Conservation (phyloP, 2,113 vertebrate species). For the Nyctereutes procyonoides region DNA sequence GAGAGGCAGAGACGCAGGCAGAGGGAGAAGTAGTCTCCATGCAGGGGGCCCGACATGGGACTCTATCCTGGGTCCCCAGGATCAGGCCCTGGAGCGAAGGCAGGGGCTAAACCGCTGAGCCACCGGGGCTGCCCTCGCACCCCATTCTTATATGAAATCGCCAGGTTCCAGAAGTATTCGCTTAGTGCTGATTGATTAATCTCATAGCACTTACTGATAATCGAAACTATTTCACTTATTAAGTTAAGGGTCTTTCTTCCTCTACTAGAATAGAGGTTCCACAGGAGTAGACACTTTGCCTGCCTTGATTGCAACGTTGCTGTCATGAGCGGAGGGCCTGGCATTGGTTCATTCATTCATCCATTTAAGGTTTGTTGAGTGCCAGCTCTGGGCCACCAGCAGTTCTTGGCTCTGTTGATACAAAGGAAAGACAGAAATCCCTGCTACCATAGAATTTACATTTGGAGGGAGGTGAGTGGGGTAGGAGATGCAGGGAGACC, state of each 20-base stretch:
- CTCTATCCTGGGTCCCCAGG: no score
- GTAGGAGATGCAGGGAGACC: background rate
- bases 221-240: background rate
- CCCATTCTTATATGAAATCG: background rate
- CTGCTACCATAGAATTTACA: background rate
- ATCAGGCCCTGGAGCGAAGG: no score
- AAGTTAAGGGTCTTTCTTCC: background rate
- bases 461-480: background rate
- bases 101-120: no score
- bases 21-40: no score
- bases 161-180: background rate
- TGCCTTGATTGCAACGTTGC: background rate
- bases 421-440: background rate
- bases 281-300: background rate
- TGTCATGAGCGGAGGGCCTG: background rate
- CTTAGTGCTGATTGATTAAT: background rate
- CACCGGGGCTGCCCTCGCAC: no score
- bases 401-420: background rate
- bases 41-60: no score
- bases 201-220: background rate
- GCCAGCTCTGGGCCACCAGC: background rate
- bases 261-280: background rate
- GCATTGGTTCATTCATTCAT: background rate
- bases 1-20: no score
- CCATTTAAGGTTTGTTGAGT: background rate